Evolutionary conservation across 2,113 vertebrate genomes (phyloP), one percentile per base, ranked within the genome.

Genomic region (Alexandromys fortis): DNA sequence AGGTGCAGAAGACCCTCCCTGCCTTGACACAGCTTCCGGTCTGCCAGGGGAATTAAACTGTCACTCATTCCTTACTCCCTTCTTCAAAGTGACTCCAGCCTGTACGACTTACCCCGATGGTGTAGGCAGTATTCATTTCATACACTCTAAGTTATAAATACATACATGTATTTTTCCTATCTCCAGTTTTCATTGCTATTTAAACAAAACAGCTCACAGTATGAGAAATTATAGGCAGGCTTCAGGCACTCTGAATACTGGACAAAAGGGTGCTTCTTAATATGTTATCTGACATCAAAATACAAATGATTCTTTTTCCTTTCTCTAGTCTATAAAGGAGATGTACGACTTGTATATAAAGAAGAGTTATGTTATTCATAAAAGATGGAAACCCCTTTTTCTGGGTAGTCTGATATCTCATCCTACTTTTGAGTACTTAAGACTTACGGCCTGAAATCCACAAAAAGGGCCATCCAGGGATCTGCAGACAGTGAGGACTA

Each of bases 241-340:
- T 97, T 94, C 19, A 70, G 89, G 61, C 17, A 90, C 26, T 49
- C n/a, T 33, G 68, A 63, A 73, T 73, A 89, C 2, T 13, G 21
- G 38, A 81, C 58, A 86, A 90, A 68, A 63, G 14, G 19, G 33
- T 14, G 90, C 30, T 42, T 42, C 86, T n/a, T 49, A 90, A 96
- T 79, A 88, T 52, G 26, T 61, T 70, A 75, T 3, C 47, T 91
- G 73, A 55, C 19, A 77, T 82, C 89, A 33, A 30, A 70, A 81
- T 12, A 58, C 17, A 87, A 88, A 86, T 88, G 42, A 75, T 49
- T 93, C 45, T 89, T 85, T 85, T 68, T 96, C 68, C 63, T 94
- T 93, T 81, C 78, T 72, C 35, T 78, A 90, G 88, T n/a, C 68
- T 61, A 17, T 77, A 86, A 88, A 21, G n/a, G 85, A 35, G n/a